These are phyloP conservation scores for Lathamus discolor DNA, from an alignment of 2,113 vertebrate species.

Conservation along the genomic window DNA sequence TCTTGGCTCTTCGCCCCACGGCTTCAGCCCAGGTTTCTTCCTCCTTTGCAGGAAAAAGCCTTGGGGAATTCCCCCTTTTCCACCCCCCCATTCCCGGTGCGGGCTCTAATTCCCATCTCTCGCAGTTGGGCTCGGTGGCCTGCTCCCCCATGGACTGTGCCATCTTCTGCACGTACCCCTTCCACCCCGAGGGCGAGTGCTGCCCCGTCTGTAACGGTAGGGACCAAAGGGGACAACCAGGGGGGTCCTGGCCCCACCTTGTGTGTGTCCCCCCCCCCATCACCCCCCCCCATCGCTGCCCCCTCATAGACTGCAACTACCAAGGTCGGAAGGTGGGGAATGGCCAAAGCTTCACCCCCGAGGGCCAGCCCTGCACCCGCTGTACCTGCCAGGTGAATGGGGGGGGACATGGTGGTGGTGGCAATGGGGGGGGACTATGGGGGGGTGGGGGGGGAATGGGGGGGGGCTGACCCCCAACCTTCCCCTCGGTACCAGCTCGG, in stretches of 20 bases:
- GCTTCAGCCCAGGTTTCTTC: not conserved
- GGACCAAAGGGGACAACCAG: accelerated
- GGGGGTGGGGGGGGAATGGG: not conserved
- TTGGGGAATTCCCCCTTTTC: not conserved
- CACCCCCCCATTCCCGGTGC: too few species aligned
- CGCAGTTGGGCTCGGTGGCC: constrained; percentile 79
- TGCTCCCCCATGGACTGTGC: constrained; percentile 80
- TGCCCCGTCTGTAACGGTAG: constrained; percentile 78
- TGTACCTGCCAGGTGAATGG: too few species aligned
- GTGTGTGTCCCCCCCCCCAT: too few species aligned
- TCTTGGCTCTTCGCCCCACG: accelerated
- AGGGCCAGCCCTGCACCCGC: too few species aligned
- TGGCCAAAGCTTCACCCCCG: too few species aligned
- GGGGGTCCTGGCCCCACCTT: accelerated
- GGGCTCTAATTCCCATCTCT: not conserved
- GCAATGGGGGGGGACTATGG: too few species aligned
- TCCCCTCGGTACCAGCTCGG: constrained; percentile 58
- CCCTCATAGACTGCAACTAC: too few species aligned
- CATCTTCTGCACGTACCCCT: constrained; percentile 79
- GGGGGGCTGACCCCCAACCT: not conserved
- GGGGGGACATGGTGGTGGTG: too few species aligned
- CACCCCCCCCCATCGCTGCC: too few species aligned
- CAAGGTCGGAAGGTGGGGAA: too few species aligned
- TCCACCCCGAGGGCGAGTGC: constrained; percentile 82
- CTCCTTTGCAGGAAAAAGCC: not conserved